Conservation (phyloP, 2,113 vertebrate species). For the Henicopernis longicauda region DNA sequence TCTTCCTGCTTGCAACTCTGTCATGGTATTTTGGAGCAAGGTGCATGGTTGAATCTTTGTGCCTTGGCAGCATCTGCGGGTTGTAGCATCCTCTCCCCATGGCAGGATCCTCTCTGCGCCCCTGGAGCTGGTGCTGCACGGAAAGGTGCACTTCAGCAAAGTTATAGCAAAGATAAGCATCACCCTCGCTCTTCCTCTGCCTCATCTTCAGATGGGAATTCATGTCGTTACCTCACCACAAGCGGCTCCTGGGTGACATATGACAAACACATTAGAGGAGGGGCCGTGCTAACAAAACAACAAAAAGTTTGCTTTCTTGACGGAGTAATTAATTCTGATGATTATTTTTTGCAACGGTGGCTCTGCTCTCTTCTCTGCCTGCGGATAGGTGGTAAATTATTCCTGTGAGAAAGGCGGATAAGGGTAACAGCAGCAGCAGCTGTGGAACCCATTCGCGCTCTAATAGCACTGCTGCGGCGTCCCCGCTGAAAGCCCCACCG, state of each 20-base stretch:
- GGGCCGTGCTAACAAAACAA: background rate
- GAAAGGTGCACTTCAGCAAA: background rate
- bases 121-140: fast-evolving
- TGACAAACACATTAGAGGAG: background rate
- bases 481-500: background rate
- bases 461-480: background rate
- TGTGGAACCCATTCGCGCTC: constrained; percentile 62
- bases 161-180: background rate
- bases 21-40: fast-evolving
- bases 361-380: background rate
- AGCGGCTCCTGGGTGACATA: background rate
- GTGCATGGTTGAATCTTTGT: fast-evolving
- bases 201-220: background rate
- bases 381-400: constrained; percentile 1
- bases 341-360: background rate
- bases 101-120: background rate
- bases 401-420: constrained; percentile 44
- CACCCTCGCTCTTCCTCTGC: background rate
- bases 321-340: background rate
- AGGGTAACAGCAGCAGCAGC: constrained; percentile 56
- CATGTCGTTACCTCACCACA: background rate
- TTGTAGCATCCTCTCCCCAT: background rate
- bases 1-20: background rate
- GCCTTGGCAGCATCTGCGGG: fast-evolving
- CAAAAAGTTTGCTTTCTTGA: background rate